Evolutionary conservation across 2,888 invertebrate species (phyloP).

Genomic region (Lymantria monacha): DNA sequence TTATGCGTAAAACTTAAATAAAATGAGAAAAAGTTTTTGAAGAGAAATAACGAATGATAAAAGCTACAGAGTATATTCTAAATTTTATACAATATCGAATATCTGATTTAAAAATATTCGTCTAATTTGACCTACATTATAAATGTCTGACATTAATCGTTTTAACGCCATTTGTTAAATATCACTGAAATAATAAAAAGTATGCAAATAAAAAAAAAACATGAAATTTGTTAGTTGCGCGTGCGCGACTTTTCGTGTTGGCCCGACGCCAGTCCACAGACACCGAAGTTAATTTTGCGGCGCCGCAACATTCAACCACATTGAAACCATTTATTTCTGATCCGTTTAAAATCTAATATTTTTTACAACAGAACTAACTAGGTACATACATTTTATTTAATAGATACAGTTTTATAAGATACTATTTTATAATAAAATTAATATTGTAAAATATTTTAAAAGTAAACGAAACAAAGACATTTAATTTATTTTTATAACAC

Average conservation of each 20-base stretch:
- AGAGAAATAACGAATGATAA: no score
- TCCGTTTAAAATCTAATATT: slow-evolving; percentile 27
- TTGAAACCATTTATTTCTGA: slow-evolving; percentile 56
- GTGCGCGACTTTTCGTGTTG: slow-evolving; percentile 51
- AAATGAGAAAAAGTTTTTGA: no score
- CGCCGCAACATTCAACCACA: slow-evolving; percentile 68
- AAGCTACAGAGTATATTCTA: no score
- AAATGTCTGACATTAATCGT: not conserved
- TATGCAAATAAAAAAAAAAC: slow-evolving; percentile 22
- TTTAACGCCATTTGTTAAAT: slow-evolving; percentile 16
- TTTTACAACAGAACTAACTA: slow-evolving; percentile 6
- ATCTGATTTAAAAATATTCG: slow-evolving; percentile 4
- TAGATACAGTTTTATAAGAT: not conserved
- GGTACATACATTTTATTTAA: slow-evolving; percentile 1
- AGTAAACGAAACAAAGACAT: not conserved
- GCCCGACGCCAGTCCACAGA: slow-evolving; percentile 61
- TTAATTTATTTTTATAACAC: not conserved
- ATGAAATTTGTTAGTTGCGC: slow-evolving; percentile 45
- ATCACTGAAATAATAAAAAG: slow-evolving; percentile 41
- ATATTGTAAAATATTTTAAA: no score
- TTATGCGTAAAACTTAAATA: no score
- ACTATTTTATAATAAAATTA: no score
- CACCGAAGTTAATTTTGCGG: slow-evolving; percentile 64
- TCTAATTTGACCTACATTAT: slow-evolving; percentile 4
- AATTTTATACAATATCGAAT: not conserved